Conservation (phyloP, 2,888 invertebrate species). For the Sipha maydis region DNA sequence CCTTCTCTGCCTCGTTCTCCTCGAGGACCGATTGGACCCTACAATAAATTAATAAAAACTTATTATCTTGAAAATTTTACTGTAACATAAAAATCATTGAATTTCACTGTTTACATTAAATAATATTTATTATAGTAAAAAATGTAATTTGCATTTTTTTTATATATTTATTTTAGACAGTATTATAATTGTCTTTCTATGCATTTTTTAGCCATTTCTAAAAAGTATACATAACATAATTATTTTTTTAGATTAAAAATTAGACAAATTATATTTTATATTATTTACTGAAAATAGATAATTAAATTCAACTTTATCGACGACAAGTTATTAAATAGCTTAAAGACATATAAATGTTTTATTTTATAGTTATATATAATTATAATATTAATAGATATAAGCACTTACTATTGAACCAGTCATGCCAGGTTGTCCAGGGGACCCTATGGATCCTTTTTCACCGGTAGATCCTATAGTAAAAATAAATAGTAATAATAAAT, state of each 20-base stretch:
- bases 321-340: no score
- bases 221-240: no score
- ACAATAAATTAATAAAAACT: constrained; percentile 60
- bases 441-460: constrained; percentile 83
- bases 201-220: no score
- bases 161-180: no score
- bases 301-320: no score
- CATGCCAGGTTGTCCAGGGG: constrained; percentile 75
- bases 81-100: not conserved
- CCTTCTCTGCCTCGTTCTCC: constrained; percentile 89
- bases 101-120: not conserved
- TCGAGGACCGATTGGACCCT: constrained; percentile 83
- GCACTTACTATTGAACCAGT: constrained; percentile 55
- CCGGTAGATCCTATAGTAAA: constrained; percentile 69
- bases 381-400: not conserved
- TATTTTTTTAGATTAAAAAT: no score
- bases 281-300: no score
- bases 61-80: not conserved
- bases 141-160: not conserved
- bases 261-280: no score
- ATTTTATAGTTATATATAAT: not conserved
- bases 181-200: no score
- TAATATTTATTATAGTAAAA: not conserved
- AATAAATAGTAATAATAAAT: not conserved
- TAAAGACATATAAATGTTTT: not conserved